Evolutionary conservation across 2,888 invertebrate genomes (phyloP), one percentile per base, ranked within the genome.

Genomic region (Holacanthella duospinosa): DNA sequence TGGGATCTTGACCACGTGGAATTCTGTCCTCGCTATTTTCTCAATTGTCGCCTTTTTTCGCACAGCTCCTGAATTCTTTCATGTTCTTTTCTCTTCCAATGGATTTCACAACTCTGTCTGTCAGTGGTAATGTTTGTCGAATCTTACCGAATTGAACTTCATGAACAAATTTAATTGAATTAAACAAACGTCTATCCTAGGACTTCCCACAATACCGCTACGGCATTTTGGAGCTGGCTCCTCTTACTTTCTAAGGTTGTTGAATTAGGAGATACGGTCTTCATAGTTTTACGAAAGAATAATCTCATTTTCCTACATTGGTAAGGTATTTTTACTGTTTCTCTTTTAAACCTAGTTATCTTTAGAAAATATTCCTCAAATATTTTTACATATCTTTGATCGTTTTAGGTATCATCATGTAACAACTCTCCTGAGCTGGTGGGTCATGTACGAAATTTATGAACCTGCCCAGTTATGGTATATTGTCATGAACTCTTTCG

Each of bases 371-470:
- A 36, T n/a, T n/a, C n/a, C n/a, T n/a, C n/a, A n/a, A n/a, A n/a
- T n/a, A n/a, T n/a, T n/a, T n/a, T n/a, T n/a, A n/a, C n/a, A n/a
- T 16, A 21, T 54, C 54, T 54, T 9, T 16, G 21, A 9, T 16
- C 9, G 9, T 26, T 59, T 44, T 25, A 67, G 67, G 67, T 70
- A 68, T 44, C 70, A 70, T 61, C 70, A 70, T 59, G 65, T 70
- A 29, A 70, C 70, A 9, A 70, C 70, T 19, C 61, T 70, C 1
- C 63, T 68, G 66, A 64, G 66, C 29, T 70, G 70, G 70, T 70
- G 70, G 70, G 66, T 70, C 43, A 70, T 70, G 70, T 70, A 70
- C 65, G 62, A 67, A 48, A 64, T 64, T 63, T 70, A 70, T 60
- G 70, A 70, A 59, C 70, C 70, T n/a, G 65, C 64, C 26, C 70